These are phyloP conservation scores for Meandrusa payeni DNA, from an alignment of 2,888 invertebrate species.

Conservation along the genomic window DNA sequence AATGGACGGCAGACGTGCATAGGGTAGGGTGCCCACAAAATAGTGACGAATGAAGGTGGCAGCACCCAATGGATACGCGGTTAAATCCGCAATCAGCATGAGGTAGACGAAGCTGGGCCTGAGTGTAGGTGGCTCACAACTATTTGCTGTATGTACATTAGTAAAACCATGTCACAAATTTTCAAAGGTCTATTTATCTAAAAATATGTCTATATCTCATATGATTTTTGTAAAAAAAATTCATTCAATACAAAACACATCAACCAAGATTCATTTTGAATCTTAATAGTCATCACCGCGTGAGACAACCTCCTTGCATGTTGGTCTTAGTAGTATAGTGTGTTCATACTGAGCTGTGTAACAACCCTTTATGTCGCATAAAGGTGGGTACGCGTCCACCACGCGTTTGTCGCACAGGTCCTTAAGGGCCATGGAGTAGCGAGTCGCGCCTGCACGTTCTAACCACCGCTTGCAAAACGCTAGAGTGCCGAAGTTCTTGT, in stretches of 20 bases:
- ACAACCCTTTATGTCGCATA: slow-evolving; percentile 97
- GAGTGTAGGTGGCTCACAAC: too few relatives aligned
- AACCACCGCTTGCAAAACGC: slow-evolving; percentile 99
- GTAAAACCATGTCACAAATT: too few relatives aligned
- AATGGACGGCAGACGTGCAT: too few relatives aligned
- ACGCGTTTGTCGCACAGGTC: slow-evolving; percentile 98
- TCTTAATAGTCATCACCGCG: slow-evolving; percentile 96
- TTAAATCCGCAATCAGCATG: too few relatives aligned
- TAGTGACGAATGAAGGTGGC: too few relatives aligned
- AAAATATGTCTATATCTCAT: too few relatives aligned
- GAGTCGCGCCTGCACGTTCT: slow-evolving; percentile 97
- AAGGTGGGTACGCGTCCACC: slow-evolving; percentile 98
- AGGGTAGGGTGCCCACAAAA: too few relatives aligned
- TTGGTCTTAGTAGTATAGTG: slow-evolving; percentile 97
- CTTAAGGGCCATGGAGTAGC: slow-evolving; percentile 99
- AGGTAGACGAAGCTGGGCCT: too few relatives aligned
- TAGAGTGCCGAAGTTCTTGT: slow-evolving; percentile 97
- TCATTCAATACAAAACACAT: slow-evolving; percentile 14
- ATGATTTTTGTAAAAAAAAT: too few relatives aligned
- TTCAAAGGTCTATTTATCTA: too few relatives aligned
- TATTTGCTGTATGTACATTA: too few relatives aligned
- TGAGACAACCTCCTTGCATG: slow-evolving; percentile 98
- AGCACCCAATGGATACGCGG: too few relatives aligned
- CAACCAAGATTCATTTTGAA: background rate
- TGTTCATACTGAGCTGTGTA: slow-evolving; percentile 99